phyloP scores from a whole-genome alignment of 2,888 invertebrate species.

The Scrobipalpa atriplicella region DNA sequence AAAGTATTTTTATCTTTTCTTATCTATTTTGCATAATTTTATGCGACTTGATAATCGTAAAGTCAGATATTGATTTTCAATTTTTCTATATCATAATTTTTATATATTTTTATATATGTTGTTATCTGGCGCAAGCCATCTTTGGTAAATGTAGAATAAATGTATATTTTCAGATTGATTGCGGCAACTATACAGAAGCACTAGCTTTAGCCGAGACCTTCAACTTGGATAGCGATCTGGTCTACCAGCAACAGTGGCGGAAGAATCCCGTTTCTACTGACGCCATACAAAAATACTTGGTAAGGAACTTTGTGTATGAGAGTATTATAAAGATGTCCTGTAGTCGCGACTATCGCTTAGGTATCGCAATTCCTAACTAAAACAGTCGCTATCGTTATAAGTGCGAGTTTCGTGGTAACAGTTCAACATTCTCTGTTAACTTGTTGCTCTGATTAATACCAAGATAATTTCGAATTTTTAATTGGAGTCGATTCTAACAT shows the following conservation, averaged over 20 bases:
- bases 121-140: too few relatives aligned
- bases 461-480: too few relatives aligned
- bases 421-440: not conserved
- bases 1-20: too few relatives aligned
- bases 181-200: slow-evolving; percentile 89
- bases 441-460: not conserved
- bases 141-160: not conserved
- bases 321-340: too few relatives aligned
- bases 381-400: not conserved
- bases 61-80: too few relatives aligned
- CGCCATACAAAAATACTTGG: slow-evolving; percentile 89
- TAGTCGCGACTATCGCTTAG: too few relatives aligned
- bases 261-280: slow-evolving; percentile 86
- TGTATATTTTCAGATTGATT: slow-evolving; percentile 77
- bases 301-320: slow-evolving; percentile 46
- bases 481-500: too few relatives aligned
- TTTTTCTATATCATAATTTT: too few relatives aligned
- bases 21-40: too few relatives aligned
- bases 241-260: slow-evolving; percentile 91
- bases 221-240: slow-evolving; percentile 88
- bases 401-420: not conserved
- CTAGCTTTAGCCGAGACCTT: slow-evolving; percentile 86
- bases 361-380: not conserved
- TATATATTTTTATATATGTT: too few relatives aligned
- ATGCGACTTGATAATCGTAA: too few relatives aligned